phyloP scores from a whole-genome alignment of 2,888 invertebrate genomes.

The Limnephilus auricula region DNA sequence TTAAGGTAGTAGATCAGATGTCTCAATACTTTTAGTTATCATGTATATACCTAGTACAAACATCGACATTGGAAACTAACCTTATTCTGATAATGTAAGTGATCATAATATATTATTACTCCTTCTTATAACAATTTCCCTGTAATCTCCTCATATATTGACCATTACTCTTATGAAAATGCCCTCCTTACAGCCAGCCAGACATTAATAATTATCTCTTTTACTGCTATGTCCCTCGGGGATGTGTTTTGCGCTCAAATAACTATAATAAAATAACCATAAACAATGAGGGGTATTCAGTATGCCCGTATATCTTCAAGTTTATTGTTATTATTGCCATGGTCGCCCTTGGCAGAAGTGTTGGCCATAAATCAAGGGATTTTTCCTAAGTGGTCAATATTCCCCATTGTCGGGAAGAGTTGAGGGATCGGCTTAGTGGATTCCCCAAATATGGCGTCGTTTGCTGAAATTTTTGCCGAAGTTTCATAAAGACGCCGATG shows the following conservation, averaged over 20 bases:
- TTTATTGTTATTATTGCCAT: slow-evolving; percentile 52
- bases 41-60: neutral
- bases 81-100: neutral
- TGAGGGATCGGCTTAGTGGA: slow-evolving; percentile 41
- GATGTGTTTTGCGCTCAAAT: slow-evolving; percentile 13
- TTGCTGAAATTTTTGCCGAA: slow-evolving; percentile 38
- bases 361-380: slow-evolving; percentile 62
- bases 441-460: slow-evolving; percentile 45
- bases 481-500: slow-evolving; percentile 10
- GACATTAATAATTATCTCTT: neutral
- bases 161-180: neutral
- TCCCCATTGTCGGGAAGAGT: slow-evolving; percentile 53
- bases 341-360: slow-evolving; percentile 47
- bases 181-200: neutral
- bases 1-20: neutral
- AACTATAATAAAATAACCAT: slow-evolving; percentile 47
- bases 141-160: neutral
- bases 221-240: neutral
- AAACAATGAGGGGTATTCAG: slow-evolving; percentile 38
- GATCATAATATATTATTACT: neutral
- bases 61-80: neutral
- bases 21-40: no score
- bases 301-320: slow-evolving; percentile 40
- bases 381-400: slow-evolving; percentile 64
- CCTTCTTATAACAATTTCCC: neutral